Evolutionary conservation across 2,797 vertebrate species (phyloP), one percentile per base, ranked within the genome.

Genomic region (Poecilia picta): DNA sequence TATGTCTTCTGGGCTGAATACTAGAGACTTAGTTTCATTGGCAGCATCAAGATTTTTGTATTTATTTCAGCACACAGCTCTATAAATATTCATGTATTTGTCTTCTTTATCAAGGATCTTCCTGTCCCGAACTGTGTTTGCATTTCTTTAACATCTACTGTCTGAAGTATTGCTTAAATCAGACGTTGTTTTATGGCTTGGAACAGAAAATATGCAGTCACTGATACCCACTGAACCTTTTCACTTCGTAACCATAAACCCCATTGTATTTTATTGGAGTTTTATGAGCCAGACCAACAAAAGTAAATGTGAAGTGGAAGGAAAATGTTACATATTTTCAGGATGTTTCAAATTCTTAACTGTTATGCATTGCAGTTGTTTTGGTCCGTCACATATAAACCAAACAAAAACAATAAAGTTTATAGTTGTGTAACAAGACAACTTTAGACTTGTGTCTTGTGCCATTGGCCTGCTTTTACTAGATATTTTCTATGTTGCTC

Each of bases 41-140:
- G 89, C 92, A 75, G 28, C 18, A 39, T 57, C 28, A 0, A 3
- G 46, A 76, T 72, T 71, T 84, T 89, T 83, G 82, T 81, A 92
- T 92, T 92, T 89, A 91, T 89, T 70, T 31, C n/a, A 82, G 79
- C 72, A 85, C 85, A 92, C 76, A 45, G 72, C 80, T 88, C 70
- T 82, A 73, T 93, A 94, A 95, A 95, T 94, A 93, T 94, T 95
- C 92, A 74, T 81, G 87, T 89, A 85, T 90, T 85, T 87, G 83
- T 92, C 89, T 85, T 92, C 85, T 91, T 94, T 92, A 93, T 92
- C 81, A 85, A 81, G 82, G 76, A 84, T 89, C 81, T 88, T 83
- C 83, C 73, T 72, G 82, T 85, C 87, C 70, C 46, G 39, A 74
- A 80, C 66, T 82, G 41, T 85, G 46, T 81, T 84, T 81, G 70